These are phyloP conservation scores for Hylomyscus alleni DNA, from an alignment of 2,797 vertebrate genomes.

Conservation along the genomic window DNA sequence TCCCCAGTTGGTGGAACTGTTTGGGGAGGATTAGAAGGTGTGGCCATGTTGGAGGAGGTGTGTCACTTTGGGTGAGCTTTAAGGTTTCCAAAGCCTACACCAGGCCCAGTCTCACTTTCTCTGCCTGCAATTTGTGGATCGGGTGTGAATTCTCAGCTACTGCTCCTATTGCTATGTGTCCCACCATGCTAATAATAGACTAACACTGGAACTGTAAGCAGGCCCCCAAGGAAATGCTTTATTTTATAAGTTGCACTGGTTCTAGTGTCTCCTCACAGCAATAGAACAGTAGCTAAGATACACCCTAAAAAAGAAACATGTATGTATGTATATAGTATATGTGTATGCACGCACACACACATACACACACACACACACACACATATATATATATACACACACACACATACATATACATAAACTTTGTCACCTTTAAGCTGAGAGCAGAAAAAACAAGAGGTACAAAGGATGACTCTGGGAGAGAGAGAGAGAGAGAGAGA, in stretches of 20 bases:
- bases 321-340: no score
- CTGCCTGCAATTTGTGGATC: neutral
- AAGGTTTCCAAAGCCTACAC: neutral
- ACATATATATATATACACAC: no score
- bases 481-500: neutral
- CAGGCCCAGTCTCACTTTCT: neutral
- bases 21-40: neutral
- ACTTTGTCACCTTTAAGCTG: neutral
- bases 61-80: neutral
- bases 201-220: neutral
- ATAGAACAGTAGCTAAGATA: neutral
- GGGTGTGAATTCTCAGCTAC: neutral
- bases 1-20: neutral
- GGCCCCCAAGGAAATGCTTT: neutral
- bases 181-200: neutral
- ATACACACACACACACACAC: accelerated
- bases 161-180: neutral
- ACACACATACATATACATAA: neutral
- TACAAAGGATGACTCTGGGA: neutral
- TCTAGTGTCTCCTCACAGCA: neutral
- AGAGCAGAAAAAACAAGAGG: neutral
- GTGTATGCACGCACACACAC: neutral
- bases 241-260: neutral
- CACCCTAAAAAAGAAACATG: neutral
- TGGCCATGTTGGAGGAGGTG: neutral